Evolutionary conservation across 2,888 invertebrate genomes (phyloP), one percentile per base, ranked within the genome.

Genomic region (Thymelicus acteon): DNA sequence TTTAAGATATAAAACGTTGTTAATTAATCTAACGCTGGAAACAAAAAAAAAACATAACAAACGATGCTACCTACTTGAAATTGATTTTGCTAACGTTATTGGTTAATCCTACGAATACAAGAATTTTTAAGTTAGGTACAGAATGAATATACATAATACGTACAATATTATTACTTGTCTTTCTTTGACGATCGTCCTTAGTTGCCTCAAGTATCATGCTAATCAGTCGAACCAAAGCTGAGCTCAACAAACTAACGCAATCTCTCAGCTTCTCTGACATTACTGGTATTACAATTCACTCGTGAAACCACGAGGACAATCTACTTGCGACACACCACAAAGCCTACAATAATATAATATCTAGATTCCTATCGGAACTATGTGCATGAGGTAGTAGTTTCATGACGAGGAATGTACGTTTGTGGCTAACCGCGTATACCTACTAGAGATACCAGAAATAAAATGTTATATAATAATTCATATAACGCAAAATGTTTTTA

Each of bases 301-400:
- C 67, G 71, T 71, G 65, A 79, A 79, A 80, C 84, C 81, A 72
- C 81, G 78, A 79, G 78, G 80, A 49, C 75, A 80, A 80, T 78
- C 80, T 77, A 67, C 75, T 76, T 75, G 70, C 73, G 72, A 74
- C 73, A 75, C 82, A n/a, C 49, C 37, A 52, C 39, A 15, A 52
- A 54, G 39, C 64, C 7, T 52, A 40, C 39, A 54, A 39, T 40
- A 54, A 37, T 15, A 48, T 49, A 37, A 58, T 72, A 72, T 72
- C 74, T 75, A 80, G 78, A 78, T 78, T 78, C 74, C 75, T 79
- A 80, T 79, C 80, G 78, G 77, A 71, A 74, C 71, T 76, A 74
- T 80, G 77, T 75, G 80, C 76, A 75, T 73, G 78, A 77, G 76
- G 72, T 57, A 19, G 52, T 19, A 54, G 75, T 76, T 78, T 74